Base-by-base conservation (phyloP, 1,140 invertebrate genomes). In the Drosophila obscura region DNA sequence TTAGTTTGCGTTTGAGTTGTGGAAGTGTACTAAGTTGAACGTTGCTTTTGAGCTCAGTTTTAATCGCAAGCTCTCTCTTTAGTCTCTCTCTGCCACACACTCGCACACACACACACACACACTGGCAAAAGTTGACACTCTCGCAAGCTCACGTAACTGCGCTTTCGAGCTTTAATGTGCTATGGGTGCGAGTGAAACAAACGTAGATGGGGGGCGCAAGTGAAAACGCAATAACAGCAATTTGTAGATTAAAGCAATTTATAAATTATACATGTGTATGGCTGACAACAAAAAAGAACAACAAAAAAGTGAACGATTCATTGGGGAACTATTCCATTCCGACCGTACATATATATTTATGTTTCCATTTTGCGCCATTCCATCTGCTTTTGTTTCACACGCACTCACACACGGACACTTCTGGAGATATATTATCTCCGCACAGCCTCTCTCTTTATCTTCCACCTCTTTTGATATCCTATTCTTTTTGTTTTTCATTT, bases 211-310 rank as follows among this genome's bases (percentile, higher is more conserved):
- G 61, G 19, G 66, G 60, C 55, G 43, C 78, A 81, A 81, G 75
- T 76, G 79, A 87, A 85, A 82, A 82, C 83, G 74, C 82, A 85
- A 87, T 75, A 85, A 60, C 61, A 80, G 59, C 72, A 58, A 75
- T 73, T 74, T 53, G 22, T 66, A 75, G 71, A 76, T 76, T 75
- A 75, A 75, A 49, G 49, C 51, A 58, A 58, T 65, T 66, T 74
- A 59, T 59, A 58, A 66, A 49, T 66, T 75, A 45, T 68, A 58
- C 46, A 74, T 59, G 41, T 62, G 53, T 78, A 67, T 53, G 43
- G 62, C 60, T 74, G 11, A 39, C 35, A 73, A 52, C 43, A 22
- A 65, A 63, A 28, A 65, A 60, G 52, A 73, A 75, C 56, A 44
- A 65, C 51, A 49, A 41, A 66, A 48, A 49, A 60, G 62, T 57